These are phyloP conservation scores for Brachylomia viminalis DNA, from an alignment of 2,888 invertebrate species.

Conservation along the genomic window DNA sequence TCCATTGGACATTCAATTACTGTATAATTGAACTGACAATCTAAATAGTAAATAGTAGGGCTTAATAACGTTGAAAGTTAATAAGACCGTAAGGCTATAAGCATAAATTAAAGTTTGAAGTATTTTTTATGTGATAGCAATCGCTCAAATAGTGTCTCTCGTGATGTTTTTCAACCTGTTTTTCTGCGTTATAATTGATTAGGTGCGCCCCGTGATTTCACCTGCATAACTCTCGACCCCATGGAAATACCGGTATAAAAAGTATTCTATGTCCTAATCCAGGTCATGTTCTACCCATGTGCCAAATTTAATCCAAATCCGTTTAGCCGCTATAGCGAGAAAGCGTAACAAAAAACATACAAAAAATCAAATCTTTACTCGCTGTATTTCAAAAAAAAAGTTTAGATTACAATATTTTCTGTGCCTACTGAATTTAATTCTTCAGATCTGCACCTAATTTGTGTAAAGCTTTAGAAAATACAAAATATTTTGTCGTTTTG, in stretches of 20 bases:
- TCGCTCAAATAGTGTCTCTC: constrained; percentile 32
- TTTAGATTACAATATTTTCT: too few relatives aligned
- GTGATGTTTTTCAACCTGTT: background rate
- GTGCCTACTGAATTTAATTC: background rate
- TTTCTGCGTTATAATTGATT: constrained; percentile 10
- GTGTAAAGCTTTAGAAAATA: background rate
- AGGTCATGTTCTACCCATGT: too few relatives aligned
- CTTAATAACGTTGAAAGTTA: constrained; percentile 22
- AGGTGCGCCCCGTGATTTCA: too few relatives aligned
- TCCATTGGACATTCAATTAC: constrained; percentile 50
- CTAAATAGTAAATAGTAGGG: constrained; percentile 20
- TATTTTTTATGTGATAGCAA: constrained; percentile 38
- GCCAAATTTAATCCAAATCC: too few relatives aligned
- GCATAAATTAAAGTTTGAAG: constrained; percentile 18
- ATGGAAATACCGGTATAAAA: too few relatives aligned
- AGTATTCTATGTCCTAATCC: too few relatives aligned
- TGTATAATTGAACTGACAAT: constrained; percentile 52
- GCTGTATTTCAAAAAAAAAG: too few relatives aligned
- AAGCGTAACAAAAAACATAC: too few relatives aligned
- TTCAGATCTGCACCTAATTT: background rate
- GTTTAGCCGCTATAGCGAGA: too few relatives aligned
- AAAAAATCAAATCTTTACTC: too few relatives aligned
- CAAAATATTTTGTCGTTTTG: background rate
- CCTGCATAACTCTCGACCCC: too few relatives aligned
- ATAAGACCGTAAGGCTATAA: constrained; percentile 21